Evolutionary conservation across 1,140 invertebrate genomes (phyloP).

Genomic region (Papilio aristodemus): DNA sequence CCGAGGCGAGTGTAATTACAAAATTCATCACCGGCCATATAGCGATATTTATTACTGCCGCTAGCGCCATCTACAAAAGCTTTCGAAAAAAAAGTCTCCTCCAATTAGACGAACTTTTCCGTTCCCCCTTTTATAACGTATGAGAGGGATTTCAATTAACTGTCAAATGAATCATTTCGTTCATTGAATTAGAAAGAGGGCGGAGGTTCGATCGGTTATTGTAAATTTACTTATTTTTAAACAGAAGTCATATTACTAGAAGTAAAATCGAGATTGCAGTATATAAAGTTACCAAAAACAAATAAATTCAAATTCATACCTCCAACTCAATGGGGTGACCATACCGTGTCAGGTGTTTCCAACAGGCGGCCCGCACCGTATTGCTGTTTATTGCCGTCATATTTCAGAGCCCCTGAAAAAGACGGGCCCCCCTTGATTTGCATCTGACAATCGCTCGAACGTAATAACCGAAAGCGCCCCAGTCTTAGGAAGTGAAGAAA

Average conservation of each 20-base stretch:
- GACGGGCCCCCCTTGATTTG: slow-evolving; percentile 48
- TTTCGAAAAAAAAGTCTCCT: slow-evolving; percentile 44
- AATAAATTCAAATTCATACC: slow-evolving; percentile 32
- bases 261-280: too few species aligned
- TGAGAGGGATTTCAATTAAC: slow-evolving; percentile 49
- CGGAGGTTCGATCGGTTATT: not conserved
- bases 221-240: not conserved
- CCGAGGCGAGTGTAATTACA: slow-evolving; percentile 36
- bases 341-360: slow-evolving; percentile 49
- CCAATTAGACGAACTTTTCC: slow-evolving; percentile 48
- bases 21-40: slow-evolving; percentile 37
- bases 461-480: slow-evolving; percentile 45
- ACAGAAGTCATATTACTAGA: not conserved
- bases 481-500: slow-evolving; percentile 37
- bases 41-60: slow-evolving; percentile 33
- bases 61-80: slow-evolving; percentile 43
- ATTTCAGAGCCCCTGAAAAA: slow-evolving; percentile 50
- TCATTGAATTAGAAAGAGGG: slow-evolving; percentile 25
- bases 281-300: not conserved
- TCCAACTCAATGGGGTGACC: slow-evolving; percentile 43
- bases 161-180: slow-evolving; percentile 47
- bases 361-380: slow-evolving; percentile 40
- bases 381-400: slow-evolving; percentile 51
- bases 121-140: slow-evolving; percentile 44
- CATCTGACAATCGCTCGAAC: slow-evolving; percentile 49